These are phyloP conservation scores for Anisognathus igniventris DNA, from an alignment of 2,797 vertebrate genomes.

Conservation along the genomic window DNA sequence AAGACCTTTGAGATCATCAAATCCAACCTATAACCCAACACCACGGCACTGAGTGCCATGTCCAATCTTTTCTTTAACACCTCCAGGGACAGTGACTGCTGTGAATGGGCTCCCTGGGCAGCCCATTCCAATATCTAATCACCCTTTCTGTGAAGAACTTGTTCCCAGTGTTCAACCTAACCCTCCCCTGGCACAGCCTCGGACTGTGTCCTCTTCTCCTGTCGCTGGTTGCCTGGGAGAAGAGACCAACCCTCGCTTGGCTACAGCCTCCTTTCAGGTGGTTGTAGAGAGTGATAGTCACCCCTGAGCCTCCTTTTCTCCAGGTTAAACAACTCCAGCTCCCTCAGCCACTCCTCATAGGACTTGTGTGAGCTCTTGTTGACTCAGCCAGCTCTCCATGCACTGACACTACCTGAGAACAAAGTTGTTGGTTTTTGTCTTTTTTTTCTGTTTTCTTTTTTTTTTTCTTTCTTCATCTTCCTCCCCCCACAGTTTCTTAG, in stretches of 20 bases:
- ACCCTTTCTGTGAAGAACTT: not conserved
- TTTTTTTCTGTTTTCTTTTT: not conserved
- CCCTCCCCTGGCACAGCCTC: too few relatives aligned
- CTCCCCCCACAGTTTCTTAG: not conserved
- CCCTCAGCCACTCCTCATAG: rapidly evolving
- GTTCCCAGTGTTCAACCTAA: not conserved
- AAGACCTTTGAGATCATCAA: not conserved
- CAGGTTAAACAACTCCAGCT: not conserved
- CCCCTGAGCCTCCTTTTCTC: not conserved
- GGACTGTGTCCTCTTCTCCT: not conserved
- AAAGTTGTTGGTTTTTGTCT: not conserved
- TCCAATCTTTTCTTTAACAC: not conserved
- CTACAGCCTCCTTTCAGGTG: not conserved
- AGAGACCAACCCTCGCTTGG: rapidly evolving
- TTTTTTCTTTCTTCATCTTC: rapidly evolving
- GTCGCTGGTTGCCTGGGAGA: rapidly evolving
- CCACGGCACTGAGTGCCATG: rapidly evolving
- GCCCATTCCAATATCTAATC: not conserved
- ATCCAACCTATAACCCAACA: not conserved
- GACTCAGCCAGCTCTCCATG: not conserved
- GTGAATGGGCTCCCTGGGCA: not conserved
- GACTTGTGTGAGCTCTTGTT: not conserved
- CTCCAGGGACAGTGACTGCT: not conserved
- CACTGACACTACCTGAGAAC: not conserved
- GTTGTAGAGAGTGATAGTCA: rapidly evolving